phyloP scores from a whole-genome alignment of 2,113 vertebrate genomes.

The Gasterosteus aculeatus region DNA sequence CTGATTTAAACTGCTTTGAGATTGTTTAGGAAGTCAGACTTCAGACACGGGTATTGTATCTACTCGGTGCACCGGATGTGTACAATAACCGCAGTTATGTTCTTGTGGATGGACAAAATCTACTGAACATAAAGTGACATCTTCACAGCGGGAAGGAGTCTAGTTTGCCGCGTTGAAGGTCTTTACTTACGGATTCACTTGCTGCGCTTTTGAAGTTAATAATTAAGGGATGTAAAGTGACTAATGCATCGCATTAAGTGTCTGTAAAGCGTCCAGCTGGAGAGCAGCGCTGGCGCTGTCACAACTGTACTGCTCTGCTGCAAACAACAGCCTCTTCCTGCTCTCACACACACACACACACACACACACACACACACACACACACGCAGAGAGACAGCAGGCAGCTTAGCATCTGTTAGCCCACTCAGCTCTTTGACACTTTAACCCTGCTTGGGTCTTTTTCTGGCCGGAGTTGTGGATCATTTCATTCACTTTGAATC shows the following conservation, averaged over 20 bases:
- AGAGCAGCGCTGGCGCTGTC: conserved; percentile 15
- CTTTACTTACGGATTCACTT: neutral
- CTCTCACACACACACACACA: conserved; percentile 12
- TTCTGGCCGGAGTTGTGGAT: conserved; percentile 2
- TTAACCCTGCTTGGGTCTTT: conserved; percentile 21
- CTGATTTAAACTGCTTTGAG: neutral
- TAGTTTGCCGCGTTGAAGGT: neutral
- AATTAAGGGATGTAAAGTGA: conserved; percentile 5
- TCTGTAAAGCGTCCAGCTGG: neutral
- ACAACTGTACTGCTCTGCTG: conserved; percentile 49
- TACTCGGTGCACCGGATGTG: neutral
- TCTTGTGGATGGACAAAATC: neutral
- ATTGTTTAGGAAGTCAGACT: neutral
- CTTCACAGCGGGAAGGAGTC: neutral
- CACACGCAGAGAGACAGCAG: conserved; percentile 9
- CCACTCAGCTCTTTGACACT: conserved; percentile 30
- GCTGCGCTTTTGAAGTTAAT: neutral
- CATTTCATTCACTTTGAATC: neutral
- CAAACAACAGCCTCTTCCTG: conserved; percentile 46
- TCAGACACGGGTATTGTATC: neutral
- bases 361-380: conserved; percentile 5
- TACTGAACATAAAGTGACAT: neutral
- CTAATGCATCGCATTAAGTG: conserved; percentile 7
- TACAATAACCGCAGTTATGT: neutral
- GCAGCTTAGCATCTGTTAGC: conserved; percentile 39